These are phyloP conservation scores for Meiosimyza platycephala DNA, from an alignment of 2,888 invertebrate species.

Conservation along the genomic window DNA sequence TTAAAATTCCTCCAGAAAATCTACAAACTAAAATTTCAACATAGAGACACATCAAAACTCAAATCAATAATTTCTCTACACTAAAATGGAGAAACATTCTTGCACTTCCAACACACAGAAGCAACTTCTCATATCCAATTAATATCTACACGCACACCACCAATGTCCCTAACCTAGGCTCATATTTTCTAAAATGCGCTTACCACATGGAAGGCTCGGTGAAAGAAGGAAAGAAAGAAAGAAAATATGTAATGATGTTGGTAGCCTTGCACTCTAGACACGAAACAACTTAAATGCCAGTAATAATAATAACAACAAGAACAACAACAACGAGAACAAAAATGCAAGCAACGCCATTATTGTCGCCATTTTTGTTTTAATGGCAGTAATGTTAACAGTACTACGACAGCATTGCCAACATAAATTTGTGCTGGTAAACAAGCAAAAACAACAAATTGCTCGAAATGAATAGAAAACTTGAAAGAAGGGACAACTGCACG, in stretches of 20 bases:
- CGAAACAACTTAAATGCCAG: conserved; percentile 25
- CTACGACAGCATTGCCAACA: conserved; percentile 18
- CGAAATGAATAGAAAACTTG: too few relatives aligned
- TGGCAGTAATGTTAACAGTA: background rate
- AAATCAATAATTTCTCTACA: background rate
- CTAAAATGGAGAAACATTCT: background rate
- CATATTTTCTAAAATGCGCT: conserved; percentile 28
- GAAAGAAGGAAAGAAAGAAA: background rate
- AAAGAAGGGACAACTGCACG: too few relatives aligned
- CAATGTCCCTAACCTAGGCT: conserved; percentile 39
- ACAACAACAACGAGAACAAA: conserved; percentile 16
- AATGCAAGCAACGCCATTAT: conserved; percentile 18
- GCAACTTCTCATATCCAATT: background rate
- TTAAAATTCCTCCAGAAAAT: background rate
- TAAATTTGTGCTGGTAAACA: conserved; percentile 21
- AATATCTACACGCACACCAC: background rate
- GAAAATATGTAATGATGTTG: conserved; percentile 6
- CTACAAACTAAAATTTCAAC: too few relatives aligned
- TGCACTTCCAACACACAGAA: background rate
- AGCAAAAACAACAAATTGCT: too few relatives aligned
- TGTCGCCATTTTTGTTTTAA: conserved; percentile 33
- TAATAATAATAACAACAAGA: background rate
- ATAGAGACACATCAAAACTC: background rate
- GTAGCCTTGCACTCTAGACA: conserved; percentile 35
- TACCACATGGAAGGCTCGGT: background rate